Percentiles rank a stretch among this genome's conserved stretches.
These are phyloP conservation scores for Drosophila eohydei DNA, from an alignment of 2,888 invertebrate genomes.

Conservation along the genomic window DNA sequence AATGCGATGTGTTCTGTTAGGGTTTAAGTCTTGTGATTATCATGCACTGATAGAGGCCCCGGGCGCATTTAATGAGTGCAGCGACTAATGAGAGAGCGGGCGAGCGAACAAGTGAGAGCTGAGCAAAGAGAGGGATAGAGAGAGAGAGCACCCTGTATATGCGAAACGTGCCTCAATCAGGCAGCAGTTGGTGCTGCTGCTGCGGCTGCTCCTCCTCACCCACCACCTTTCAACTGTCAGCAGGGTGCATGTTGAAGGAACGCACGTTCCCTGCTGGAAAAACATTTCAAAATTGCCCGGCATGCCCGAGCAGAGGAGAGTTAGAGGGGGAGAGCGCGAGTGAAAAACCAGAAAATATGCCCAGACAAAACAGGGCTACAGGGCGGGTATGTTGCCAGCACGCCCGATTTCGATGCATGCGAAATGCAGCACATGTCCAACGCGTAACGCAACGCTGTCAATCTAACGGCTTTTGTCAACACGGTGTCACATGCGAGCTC, in stretches of 20 bases:
- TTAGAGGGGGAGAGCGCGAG: conserved; percentile 19
- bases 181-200: not conserved
- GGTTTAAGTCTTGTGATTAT: conserved; percentile 55
- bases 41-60: conserved; percentile 48
- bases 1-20: conserved; percentile 36
- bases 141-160: conserved; percentile 59
- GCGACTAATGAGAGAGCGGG: conserved; percentile 36
- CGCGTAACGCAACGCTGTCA: conserved; percentile 50
- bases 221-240: conserved; percentile 48
- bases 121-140: not conserved
- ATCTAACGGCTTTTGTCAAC: conserved; percentile 63
- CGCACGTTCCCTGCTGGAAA: conserved; percentile 50
- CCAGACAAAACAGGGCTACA: conserved; percentile 47
- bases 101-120: conserved; percentile 11
- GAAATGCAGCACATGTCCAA: conserved; percentile 72
- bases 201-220: conserved; percentile 20
- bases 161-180: conserved; percentile 52
- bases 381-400: conserved; percentile 12
- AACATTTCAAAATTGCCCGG: conserved; percentile 36
- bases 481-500: not conserved
- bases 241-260: conserved; percentile 64
- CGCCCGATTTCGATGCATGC: conserved; percentile 43
- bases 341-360: conserved; percentile 64
- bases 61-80: conserved; percentile 49
- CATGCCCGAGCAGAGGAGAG: conserved; percentile 23